Percentiles rank a stretch among this genome's conserved stretches.
Conservation (phyloP, 2,888 invertebrate genomes). For the Drosophila affinis region DNA sequence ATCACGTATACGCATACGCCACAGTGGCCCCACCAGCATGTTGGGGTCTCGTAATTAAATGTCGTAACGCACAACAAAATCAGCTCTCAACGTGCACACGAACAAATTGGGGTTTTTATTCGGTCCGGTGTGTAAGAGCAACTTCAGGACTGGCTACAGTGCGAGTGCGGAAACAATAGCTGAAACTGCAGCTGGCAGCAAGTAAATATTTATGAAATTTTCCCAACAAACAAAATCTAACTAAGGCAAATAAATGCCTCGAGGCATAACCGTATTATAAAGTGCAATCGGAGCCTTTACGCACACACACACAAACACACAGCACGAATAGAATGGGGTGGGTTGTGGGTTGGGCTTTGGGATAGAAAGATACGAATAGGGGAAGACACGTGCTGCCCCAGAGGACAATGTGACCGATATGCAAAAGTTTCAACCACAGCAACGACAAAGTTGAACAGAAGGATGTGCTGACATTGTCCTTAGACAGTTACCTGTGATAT, state of each 20-base stretch:
- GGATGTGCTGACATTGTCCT: constrained; percentile 69
- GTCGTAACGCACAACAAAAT: constrained; percentile 29
- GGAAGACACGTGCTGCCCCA: constrained; percentile 54
- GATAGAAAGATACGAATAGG: constrained; percentile 9
- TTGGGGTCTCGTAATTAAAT: constrained; percentile 35
- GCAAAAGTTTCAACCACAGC: constrained; percentile 65
- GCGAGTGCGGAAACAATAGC: constrained; percentile 22
- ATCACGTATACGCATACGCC: constrained; percentile 31
- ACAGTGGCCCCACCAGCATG: constrained; percentile 17
- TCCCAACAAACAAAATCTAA: constrained; percentile 54
- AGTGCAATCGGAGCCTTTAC: constrained; percentile 65
- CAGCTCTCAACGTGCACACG: constrained; percentile 20
- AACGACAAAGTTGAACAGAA: constrained; percentile 33
- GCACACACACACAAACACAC: constrained; percentile 32
- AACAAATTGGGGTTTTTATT: constrained; percentile 28
- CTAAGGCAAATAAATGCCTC: constrained; percentile 58
- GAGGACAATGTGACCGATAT: constrained; percentile 67
- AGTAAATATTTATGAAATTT: constrained; percentile 60
- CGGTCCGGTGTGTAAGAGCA: constrained; percentile 37
- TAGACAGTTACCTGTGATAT: constrained; percentile 72
- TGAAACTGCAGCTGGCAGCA: constrained; percentile 44
- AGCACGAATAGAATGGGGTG: background rate
- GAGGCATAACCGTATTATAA: constrained; percentile 61
- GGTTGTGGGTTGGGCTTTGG: background rate
- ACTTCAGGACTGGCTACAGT: too few species aligned